Evolutionary conservation across 2,113 vertebrate species (phyloP).

Genomic region (Dissostichus mawsoni): DNA sequence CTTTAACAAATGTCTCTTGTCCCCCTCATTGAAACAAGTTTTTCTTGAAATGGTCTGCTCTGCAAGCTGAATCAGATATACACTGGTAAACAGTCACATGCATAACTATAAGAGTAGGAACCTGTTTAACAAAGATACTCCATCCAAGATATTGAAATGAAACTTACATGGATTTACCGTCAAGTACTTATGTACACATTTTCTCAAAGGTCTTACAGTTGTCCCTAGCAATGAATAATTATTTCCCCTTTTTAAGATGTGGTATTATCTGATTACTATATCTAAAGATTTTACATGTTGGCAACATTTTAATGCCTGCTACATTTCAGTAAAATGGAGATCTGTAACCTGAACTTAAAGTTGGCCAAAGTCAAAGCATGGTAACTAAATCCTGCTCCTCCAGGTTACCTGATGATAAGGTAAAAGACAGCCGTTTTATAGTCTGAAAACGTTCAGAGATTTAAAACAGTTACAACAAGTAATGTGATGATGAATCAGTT

Average conservation of each 20-base stretch:
- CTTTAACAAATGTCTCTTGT: neutral
- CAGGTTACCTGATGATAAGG: neutral
- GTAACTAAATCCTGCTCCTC: neutral
- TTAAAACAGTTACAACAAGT: neutral
- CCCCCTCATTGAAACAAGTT: slow-evolving; percentile 8
- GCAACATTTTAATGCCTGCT: neutral
- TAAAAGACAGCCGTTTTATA: neutral
- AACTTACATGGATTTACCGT: neutral
- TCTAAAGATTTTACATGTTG: neutral
- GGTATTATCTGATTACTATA: neutral
- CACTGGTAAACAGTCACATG: neutral
- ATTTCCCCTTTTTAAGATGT: neutral
- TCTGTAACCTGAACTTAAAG: neutral
- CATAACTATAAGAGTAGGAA: neutral
- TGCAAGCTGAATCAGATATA: neutral
- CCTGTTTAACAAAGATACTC: slow-evolving; percentile 2
- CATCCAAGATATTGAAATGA: neutral
- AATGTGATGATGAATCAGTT: neutral
- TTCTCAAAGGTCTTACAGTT: neutral
- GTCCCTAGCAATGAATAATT: neutral
- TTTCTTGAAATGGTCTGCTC: neutral
- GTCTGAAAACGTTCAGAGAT: neutral
- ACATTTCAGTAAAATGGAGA: neutral
- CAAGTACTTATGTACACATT: neutral
- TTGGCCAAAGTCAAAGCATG: neutral